These are phyloP conservation scores for Perca flavescens DNA, from an alignment of 2,113 vertebrate species.

Conservation along the genomic window DNA sequence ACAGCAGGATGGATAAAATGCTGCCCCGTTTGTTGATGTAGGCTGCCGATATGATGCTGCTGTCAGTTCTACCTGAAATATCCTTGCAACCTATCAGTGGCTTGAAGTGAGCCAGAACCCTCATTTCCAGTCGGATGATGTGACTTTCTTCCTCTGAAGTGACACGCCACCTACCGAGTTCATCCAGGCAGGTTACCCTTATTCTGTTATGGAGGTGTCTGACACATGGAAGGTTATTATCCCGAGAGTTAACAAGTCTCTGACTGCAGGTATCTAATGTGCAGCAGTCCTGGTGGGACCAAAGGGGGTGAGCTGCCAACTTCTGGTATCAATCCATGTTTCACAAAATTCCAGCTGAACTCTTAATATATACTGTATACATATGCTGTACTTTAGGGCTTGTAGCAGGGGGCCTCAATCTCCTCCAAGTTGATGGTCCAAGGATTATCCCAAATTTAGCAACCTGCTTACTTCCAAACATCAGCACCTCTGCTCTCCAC, in stretches of 20 bases:
- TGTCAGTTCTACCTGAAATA: slow-evolving; percentile 7
- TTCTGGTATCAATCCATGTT: neutral
- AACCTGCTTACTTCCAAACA: neutral
- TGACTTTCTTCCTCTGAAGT: slow-evolving; percentile 11
- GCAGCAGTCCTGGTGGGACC: neutral
- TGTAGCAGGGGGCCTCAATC: neutral
- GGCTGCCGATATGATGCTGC: slow-evolving; percentile 2
- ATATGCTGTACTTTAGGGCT: neutral
- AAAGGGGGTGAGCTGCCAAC: neutral
- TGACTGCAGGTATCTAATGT: neutral
- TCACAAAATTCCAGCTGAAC: neutral
- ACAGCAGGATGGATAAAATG: slow-evolving; percentile 3
- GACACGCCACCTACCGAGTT: slow-evolving; percentile 4
- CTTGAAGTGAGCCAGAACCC: neutral
- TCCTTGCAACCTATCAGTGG: neutral
- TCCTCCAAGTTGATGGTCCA: neutral
- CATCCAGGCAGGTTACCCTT: neutral
- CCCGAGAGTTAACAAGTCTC: neutral
- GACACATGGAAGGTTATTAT: slow-evolving; percentile 13
- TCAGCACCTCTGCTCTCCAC: slow-evolving; percentile 6
- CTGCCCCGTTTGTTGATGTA: slow-evolving; percentile 10
- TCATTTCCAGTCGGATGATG: neutral
- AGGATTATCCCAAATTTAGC: slow-evolving; percentile 3
- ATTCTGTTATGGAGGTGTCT: neutral
- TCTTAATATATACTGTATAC: neutral